Evolutionary conservation across 2,888 invertebrate genomes (phyloP).

Genomic region (Tachina lurida): DNA sequence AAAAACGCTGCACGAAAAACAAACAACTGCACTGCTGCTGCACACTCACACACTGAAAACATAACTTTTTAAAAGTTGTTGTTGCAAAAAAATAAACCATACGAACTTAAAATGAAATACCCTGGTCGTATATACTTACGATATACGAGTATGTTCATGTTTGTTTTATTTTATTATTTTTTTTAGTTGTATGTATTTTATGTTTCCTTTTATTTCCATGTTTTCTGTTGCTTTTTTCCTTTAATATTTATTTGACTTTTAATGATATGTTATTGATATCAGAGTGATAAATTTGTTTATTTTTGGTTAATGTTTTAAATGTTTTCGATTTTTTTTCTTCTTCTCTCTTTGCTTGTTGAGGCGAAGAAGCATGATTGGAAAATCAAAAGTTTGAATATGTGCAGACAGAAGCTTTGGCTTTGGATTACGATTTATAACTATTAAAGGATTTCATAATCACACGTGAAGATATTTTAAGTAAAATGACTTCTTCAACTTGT

Average conservation of each 20-base stretch:
- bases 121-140: neutral
- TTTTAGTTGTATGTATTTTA: slow-evolving; percentile 28
- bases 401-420: neutral
- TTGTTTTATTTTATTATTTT: slow-evolving; percentile 14
- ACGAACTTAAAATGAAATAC: slow-evolving; percentile 25
- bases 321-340: slow-evolving; percentile 10
- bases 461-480: neutral
- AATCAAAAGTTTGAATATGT: slow-evolving; percentile 7
- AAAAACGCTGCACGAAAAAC: slow-evolving; percentile 14
- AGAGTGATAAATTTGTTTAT: slow-evolving; percentile 73
- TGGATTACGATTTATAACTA: neutral
- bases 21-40: slow-evolving; percentile 45
- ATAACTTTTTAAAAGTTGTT: slow-evolving; percentile 54
- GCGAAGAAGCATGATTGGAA: neutral
- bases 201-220: slow-evolving; percentile 64
- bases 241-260: slow-evolving; percentile 69
- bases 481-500: neutral
- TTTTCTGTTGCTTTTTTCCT: slow-evolving; percentile 22
- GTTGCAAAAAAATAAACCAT: slow-evolving; percentile 12
- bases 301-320: slow-evolving; percentile 55
- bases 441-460: neutral
- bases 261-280: slow-evolving; percentile 74
- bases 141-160: slow-evolving; percentile 40
- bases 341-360: slow-evolving; percentile 1
- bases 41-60: slow-evolving; percentile 9